phyloP scores from a whole-genome alignment of 1,140 invertebrate genomes.

The Micrasema longulum region DNA sequence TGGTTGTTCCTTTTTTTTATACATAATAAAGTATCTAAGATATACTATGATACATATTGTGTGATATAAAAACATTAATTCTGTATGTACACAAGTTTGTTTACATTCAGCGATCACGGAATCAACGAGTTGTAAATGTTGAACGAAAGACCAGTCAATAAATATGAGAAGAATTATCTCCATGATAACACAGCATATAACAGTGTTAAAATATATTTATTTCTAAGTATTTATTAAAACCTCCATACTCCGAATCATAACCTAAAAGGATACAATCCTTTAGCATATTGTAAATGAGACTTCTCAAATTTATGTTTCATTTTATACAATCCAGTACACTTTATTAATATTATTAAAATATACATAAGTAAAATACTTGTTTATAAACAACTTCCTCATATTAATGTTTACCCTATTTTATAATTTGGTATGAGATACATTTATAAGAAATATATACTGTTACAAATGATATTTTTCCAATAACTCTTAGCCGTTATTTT shows the following conservation, averaged over 20 bases:
- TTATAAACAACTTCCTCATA: slow-evolving; percentile 25
- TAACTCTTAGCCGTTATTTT: slow-evolving; percentile 3
- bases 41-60: too few species aligned
- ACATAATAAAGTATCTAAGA: slow-evolving; percentile 52
- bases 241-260: not conserved
- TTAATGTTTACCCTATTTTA: slow-evolving; percentile 39
- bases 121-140: slow-evolving; percentile 29
- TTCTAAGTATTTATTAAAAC: slow-evolving; percentile 29
- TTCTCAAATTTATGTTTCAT: slow-evolving; percentile 6
- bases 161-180: slow-evolving; percentile 52
- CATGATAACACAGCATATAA: slow-evolving; percentile 26
- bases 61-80: slow-evolving; percentile 54
- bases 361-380: slow-evolving; percentile 51
- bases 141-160: slow-evolving; percentile 46
- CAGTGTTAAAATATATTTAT: slow-evolving; percentile 49
- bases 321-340: slow-evolving; percentile 38
- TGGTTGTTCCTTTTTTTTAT: slow-evolving; percentile 48
- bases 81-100: slow-evolving; percentile 48
- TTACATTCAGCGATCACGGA: slow-evolving; percentile 47
- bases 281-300: slow-evolving; percentile 14
- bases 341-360: slow-evolving; percentile 44
- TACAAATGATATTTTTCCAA: slow-evolving; percentile 48
- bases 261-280: not conserved
- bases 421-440: slow-evolving; percentile 52
- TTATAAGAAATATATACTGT: slow-evolving; percentile 51